phyloP scores from a whole-genome alignment of 2,888 invertebrate species.

The Chesias legatella region DNA sequence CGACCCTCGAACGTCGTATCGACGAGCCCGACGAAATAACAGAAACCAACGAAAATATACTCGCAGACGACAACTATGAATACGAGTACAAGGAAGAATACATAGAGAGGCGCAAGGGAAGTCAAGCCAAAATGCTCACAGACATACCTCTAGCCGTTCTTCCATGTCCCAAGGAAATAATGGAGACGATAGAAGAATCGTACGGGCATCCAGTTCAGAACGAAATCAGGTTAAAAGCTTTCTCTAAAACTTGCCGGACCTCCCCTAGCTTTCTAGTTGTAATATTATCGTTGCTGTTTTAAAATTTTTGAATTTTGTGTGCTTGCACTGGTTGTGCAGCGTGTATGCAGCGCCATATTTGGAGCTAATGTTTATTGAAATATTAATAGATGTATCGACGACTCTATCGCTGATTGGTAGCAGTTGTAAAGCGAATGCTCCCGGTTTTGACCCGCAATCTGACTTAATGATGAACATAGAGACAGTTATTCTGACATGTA shows the following conservation, averaged over 20 bases:
- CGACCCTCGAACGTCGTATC: conserved; percentile 48
- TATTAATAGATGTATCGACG: too few species aligned
- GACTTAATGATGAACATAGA: too few species aligned
- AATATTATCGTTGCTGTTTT: conserved; percentile 43
- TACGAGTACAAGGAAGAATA: conserved; percentile 69
- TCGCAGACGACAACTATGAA: conserved; percentile 63
- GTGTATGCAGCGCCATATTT: too few species aligned
- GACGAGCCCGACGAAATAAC: conserved; percentile 49
- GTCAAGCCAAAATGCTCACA: conserved; percentile 58
- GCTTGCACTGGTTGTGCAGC: too few species aligned
- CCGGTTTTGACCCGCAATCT: too few species aligned
- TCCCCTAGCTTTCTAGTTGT: conserved; percentile 46
- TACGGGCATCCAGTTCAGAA: conserved; percentile 73
- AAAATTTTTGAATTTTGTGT: conserved; percentile 23
- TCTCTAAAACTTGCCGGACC: conserved; percentile 48
- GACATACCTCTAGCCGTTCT: conserved; percentile 66
- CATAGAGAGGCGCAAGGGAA: conserved; percentile 46
- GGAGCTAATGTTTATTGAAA: too few species aligned
- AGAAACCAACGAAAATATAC: conserved; percentile 42
- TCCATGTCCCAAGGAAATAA: conserved; percentile 71
- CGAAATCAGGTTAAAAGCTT: conserved; percentile 71
- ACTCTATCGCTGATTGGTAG: too few species aligned
- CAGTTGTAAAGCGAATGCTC: too few species aligned
- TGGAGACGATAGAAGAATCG: conserved; percentile 64
- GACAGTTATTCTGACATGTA: too few species aligned